phyloP scores from a whole-genome alignment of 2,113 vertebrate species.

The Heterocephalus glaber region DNA sequence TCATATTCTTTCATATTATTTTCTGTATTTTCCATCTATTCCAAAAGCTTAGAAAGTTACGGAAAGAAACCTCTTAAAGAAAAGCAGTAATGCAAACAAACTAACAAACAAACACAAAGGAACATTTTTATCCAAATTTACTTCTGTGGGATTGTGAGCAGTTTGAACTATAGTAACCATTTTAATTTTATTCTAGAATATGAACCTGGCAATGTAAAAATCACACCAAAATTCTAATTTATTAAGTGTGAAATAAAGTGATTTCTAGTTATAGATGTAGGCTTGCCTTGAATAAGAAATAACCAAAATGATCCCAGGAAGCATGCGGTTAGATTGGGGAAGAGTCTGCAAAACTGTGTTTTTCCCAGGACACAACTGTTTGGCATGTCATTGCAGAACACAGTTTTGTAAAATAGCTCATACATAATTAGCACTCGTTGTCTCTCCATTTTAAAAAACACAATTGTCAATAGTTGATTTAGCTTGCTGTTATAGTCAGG shows the following conservation, averaged over 20 bases:
- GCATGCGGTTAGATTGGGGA: background rate
- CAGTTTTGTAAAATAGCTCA: too few relatives aligned
- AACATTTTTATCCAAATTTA: background rate
- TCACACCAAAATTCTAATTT: background rate
- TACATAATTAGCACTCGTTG: too few relatives aligned
- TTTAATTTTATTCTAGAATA: background rate
- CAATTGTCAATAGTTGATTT: constrained; percentile 40
- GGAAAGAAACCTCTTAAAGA: background rate
- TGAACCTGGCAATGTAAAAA: background rate
- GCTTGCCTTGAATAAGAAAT: constrained; percentile 46
- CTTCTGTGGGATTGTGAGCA: background rate
- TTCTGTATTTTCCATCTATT: background rate
- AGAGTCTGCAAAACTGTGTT: background rate
- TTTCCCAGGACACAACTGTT: constrained; percentile 35
- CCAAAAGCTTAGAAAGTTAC: background rate
- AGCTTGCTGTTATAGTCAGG: background rate
- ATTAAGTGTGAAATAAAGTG: constrained; percentile 39
- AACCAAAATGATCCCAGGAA: constrained; percentile 33
- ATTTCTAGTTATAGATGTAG: constrained; percentile 34
- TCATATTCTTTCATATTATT: background rate
- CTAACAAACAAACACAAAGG: background rate
- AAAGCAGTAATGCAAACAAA: background rate
- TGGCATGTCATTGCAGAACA: background rate
- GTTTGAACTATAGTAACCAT: background rate
- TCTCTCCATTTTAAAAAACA: background rate